Conservation (phyloP, 2,113 vertebrate genomes). For the Paracanthobrama guichenoti region DNA sequence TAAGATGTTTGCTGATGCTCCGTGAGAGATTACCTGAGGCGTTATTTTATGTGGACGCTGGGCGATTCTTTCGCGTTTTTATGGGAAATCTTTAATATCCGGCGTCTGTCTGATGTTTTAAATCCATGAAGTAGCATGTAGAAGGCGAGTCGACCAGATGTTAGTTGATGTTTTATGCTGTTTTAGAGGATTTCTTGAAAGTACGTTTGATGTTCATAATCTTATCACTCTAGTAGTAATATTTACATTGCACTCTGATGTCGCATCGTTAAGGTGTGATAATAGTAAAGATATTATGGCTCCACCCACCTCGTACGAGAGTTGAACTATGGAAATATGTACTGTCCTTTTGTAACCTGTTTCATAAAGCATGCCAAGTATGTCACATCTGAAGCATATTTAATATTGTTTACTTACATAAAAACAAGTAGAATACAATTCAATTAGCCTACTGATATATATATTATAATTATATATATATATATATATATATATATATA, state of each 20-base stretch:
- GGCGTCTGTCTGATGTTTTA: background rate
- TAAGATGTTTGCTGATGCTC: slow-evolving; percentile 56
- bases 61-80: background rate
- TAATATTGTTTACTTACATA: too few species aligned
- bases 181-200: background rate
- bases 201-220: background rate
- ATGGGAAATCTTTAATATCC: background rate
- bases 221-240: background rate
- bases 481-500: too few species aligned
- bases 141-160: background rate
- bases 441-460: too few species aligned
- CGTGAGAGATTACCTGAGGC: background rate
- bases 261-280: background rate
- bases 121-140: background rate
- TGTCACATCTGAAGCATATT: background rate
- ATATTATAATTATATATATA: too few species aligned
- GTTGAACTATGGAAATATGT: background rate
- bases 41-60: background rate
- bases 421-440: too few species aligned
- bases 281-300: background rate
- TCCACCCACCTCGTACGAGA: background rate
- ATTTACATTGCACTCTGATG: background rate
- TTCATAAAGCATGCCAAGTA: background rate
- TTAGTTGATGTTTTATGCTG: background rate
- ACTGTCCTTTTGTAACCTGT: background rate